Base-by-base conservation (phyloP, 2,797 vertebrate species). In the Erpetoichthys calabaricus region DNA sequence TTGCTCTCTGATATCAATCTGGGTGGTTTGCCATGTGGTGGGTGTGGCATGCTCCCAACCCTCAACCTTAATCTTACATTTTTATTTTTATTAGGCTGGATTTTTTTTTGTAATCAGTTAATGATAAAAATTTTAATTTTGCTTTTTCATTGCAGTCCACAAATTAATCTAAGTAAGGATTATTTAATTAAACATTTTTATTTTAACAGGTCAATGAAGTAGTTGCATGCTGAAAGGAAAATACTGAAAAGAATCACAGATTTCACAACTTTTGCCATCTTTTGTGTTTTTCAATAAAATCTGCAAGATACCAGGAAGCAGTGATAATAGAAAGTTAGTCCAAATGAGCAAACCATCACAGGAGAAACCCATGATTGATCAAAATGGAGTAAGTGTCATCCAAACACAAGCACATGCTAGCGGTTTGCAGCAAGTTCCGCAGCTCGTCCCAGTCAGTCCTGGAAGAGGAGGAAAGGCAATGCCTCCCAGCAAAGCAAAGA, bases 291-390 rank as follows among this genome's bases (percentile, higher is more conserved):
- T 42, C 7, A 49, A 49, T 49, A 49, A 49, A 49, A n/a, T 49
- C 3, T 7, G 47, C 4, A 8, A 49, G 47, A 49, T 1, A 49
- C 7, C 51, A 55, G 42, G 25, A 46, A 59, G 52, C 45, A 51
- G 41, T 41, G 8, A 6, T 41, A 42, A 53, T 52, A 73, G 73
- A 70, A 66, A 73, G 8, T 59, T 64, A 64, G 84, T 77, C 87
- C 90, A 88, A 86, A 94, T 93, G 91, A 94, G 91, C 91, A 89
- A 88, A 86, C 79, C 78, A 77, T 68, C 85, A 45, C 89, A 85
- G 67, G 74, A 84, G 71, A 86, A 79, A 76, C 55, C 64, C 58
- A 64, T 63, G 45, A 70, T 81, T 61, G 86, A 87, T 56, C 82
- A 79, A 62, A 90, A 86, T 4, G 85, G 89, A 61, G 86, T 89